Evolutionary conservation across 2,888 invertebrate species (phyloP), one percentile per base, ranked within the genome.

Genomic region (Arctia plantaginis): DNA sequence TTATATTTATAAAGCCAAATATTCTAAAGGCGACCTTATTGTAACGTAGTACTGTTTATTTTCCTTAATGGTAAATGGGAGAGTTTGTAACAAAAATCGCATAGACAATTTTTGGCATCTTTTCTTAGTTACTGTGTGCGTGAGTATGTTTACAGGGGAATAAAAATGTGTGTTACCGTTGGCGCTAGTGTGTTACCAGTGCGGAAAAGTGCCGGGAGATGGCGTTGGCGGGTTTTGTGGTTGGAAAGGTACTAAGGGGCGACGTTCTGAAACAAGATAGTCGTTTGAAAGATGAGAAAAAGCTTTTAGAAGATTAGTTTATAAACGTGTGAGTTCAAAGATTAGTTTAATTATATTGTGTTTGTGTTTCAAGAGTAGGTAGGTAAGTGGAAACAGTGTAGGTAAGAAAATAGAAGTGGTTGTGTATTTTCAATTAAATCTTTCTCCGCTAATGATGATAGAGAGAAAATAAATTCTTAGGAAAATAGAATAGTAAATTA

Each of bases 181-280:
- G 94, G 95, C 95, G 95, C 94, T 94, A 94, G 93, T 93, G 93
- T 89, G 90, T 86, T 84, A 59, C 62, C 67, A 85, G 85, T 94
- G 82, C 85, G 65, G 77, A 76, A 82, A 85, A 85, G 77, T 74
- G 74, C 77, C 85, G 85, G 77, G 82, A 95, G 95, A 94, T 95
- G 95, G 93, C 94, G 90, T 74, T 87, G 90, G 78, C 68, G 27
- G 89, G 79, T 78, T 80, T 87, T 91, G 90, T 85, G 92, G 91
- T 91, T 85, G 77, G 79, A 82, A 78, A 73, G 77, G 71, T 83
- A 87, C 86, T 83, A 86, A 80, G 82, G 82, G 82, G 77, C 73
- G 77, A 77, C 73, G 76, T 55, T 82, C 71, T 80, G 83, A 83
- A 88, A 88, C 80, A 82, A 75, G 84, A 89, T 84, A 87, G 85